phyloP scores from a whole-genome alignment of 2,113 vertebrate species.

The Chrysemys picta region DNA sequence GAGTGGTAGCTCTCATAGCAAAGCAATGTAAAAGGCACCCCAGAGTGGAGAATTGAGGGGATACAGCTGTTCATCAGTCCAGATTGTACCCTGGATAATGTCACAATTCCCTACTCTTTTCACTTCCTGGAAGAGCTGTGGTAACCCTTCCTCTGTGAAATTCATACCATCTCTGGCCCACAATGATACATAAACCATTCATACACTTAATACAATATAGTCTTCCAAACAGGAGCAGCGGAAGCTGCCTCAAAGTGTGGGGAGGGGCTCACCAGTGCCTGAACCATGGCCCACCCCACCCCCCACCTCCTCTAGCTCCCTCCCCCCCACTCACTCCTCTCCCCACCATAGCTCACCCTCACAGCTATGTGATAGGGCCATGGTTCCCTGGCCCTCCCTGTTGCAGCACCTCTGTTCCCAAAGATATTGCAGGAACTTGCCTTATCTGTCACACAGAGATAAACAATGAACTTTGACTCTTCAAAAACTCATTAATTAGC shows the following conservation, averaged over 20 bases:
- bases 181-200: background rate
- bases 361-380: no score
- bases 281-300: no score
- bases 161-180: background rate
- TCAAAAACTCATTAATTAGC: constrained; percentile 25
- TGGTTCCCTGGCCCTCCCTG: no score
- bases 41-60: background rate
- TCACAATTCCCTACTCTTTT: background rate
- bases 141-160: background rate
- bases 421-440: background rate
- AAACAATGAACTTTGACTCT: background rate
- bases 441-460: background rate
- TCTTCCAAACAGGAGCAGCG: background rate
- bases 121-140: background rate
- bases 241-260: no score
- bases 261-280: no score
- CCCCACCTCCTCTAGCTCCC: no score
- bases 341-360: no score
- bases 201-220: background rate
- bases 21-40: background rate
- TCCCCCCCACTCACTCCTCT: no score
- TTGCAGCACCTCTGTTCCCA: background rate
- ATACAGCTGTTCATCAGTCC: background rate
- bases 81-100: no score
- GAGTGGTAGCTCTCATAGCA: background rate